A percentile compares a stretch with the other conserved stretches of the same genome.
phyloP scores from a whole-genome alignment of 2,888 invertebrate species.

The Pristionchus japonicus region DNA sequence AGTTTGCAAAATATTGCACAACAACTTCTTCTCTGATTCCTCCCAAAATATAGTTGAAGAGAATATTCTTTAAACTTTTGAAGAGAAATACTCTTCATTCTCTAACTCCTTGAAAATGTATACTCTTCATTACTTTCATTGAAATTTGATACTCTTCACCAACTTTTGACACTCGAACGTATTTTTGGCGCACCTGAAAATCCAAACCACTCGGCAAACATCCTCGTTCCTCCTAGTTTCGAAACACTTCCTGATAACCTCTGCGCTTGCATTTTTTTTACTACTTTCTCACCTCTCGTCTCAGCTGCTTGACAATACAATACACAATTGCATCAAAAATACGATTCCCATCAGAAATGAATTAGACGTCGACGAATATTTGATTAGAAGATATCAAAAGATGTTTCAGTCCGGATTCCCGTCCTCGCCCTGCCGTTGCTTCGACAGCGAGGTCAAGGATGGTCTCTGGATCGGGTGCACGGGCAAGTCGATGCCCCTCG shows the following conservation, averaged over 20 bases:
- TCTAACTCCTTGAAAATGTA: no score
- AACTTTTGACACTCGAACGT: background rate
- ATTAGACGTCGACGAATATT: no score
- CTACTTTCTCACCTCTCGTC: background rate
- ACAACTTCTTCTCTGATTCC: background rate
- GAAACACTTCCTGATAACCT: background rate
- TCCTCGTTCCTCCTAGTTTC: background rate
- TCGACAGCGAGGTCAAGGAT: background rate
- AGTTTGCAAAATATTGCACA: background rate
- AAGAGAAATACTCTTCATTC: background rate
- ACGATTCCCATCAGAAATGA: no score
- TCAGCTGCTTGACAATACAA: no score
- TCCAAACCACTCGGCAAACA: background rate
- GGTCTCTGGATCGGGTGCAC: slow-evolving; percentile 57
- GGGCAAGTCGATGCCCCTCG: slow-evolving; percentile 56
- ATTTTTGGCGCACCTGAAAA: background rate
- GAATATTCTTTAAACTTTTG: background rate
- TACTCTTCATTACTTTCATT: background rate
- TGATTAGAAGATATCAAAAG: no score
- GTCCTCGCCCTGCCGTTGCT: slow-evolving; percentile 37
- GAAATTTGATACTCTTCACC: background rate
- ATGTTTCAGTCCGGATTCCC: slow-evolving; percentile 19
- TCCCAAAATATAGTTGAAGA: no score
- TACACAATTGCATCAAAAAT: no score
- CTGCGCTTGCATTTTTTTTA: background rate